Evolutionary conservation across 2,113 vertebrate species (phyloP).

Genomic region (Semnopithecus entellus): DNA sequence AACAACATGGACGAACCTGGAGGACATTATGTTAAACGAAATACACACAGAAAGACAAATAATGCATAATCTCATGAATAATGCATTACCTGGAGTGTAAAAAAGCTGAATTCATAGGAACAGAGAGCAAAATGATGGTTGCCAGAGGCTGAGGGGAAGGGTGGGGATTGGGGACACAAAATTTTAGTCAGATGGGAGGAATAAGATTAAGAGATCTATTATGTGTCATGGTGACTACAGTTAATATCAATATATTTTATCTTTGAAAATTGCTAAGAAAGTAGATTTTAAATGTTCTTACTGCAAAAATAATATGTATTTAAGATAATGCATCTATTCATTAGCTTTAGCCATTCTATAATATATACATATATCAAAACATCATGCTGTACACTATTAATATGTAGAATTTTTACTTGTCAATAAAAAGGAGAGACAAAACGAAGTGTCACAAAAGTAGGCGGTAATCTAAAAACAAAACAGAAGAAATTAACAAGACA

Average conservation of each 20-base stretch:
- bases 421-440: neutral
- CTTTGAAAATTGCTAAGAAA: neutral
- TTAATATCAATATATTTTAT: neutral
- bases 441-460: neutral
- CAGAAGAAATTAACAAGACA: neutral
- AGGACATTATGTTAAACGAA: neutral
- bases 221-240: neutral
- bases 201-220: neutral
- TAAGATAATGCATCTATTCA: neutral
- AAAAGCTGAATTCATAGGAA: neutral
- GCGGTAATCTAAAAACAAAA: neutral
- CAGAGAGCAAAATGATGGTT: neutral
- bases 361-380: neutral
- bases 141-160: neutral
- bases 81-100: neutral
- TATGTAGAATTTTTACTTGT: neutral
- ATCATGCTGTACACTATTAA: neutral
- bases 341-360: neutral
- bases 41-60: neutral
- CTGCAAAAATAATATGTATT: neutral
- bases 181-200: neutral
- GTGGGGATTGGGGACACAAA: neutral
- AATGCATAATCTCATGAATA: neutral
- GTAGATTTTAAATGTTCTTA: neutral
- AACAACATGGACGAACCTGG: neutral